Conservation (phyloP, 2,888 invertebrate genomes). For the Conistra vaccinii region DNA sequence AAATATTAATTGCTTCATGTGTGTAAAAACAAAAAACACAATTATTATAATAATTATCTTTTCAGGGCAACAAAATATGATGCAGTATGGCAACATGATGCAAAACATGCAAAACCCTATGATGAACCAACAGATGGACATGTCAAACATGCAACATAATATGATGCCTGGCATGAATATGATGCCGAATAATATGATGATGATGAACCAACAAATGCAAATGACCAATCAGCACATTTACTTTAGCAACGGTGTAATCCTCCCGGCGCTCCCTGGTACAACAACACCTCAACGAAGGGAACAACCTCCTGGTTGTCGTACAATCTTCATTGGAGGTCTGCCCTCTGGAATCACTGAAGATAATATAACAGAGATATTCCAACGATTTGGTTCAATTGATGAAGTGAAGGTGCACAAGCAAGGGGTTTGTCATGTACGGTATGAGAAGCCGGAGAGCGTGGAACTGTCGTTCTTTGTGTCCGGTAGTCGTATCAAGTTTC, state of each 20-base stretch:
- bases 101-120: conserved; percentile 61
- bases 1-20: not conserved
- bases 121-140: conserved; percentile 71
- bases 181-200: conserved; percentile 87
- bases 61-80: conserved; percentile 69
- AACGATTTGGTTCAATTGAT: conserved; percentile 90
- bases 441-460: conserved; percentile 94
- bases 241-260: conserved; percentile 94
- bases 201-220: conserved; percentile 76
- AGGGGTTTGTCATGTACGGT: conserved; percentile 97
- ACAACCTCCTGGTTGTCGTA: conserved; percentile 96
- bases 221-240: conserved; percentile 75
- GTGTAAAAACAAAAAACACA: no score
- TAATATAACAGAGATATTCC: conserved; percentile 95
- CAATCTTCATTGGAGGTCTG: conserved; percentile 97
- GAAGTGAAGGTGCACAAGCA: conserved; percentile 94
- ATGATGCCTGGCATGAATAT: conserved; percentile 67
- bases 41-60: conserved; percentile 16
- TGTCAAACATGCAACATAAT: conserved; percentile 65
- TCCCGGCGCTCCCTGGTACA: conserved; percentile 96
- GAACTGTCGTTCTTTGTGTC: conserved; percentile 96
- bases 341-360: conserved; percentile 96
- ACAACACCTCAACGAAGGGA: conserved; percentile 95
- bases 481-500: conserved; percentile 93
- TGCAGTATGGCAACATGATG: conserved; percentile 71